phyloP scores from a whole-genome alignment of 92 coral and sea anemone species.

The Virgularia gustaviana region DNA sequence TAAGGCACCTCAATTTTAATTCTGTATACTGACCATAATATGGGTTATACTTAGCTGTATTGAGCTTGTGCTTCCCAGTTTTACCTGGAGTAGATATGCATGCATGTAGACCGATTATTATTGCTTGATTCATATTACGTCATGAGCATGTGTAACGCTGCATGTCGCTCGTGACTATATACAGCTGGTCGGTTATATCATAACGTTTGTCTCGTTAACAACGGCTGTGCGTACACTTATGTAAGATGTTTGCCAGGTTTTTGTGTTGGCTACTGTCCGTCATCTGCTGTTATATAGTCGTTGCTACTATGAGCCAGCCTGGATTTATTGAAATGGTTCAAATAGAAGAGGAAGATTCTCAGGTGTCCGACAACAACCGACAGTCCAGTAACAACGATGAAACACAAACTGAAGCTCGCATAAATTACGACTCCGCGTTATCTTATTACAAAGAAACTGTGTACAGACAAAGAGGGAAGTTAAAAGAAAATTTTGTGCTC shows the following conservation, averaged over 20 bases:
- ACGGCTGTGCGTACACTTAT: no score
- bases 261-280: conserved; percentile 10
- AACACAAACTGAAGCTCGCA: background rate
- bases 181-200: no score
- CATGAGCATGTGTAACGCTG: no score
- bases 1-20: no score
- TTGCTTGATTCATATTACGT: no score
- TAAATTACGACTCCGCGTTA: conserved; percentile 23
- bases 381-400: background rate
- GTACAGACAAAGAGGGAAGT: conserved; percentile 24
- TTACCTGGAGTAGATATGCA: no score
- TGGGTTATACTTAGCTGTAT: no score
- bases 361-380: background rate
- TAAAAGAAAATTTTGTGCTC: conserved; percentile 2
- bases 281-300: background rate
- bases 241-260: conserved; percentile 6
- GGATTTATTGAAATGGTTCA: conserved; percentile 4
- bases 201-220: no score
- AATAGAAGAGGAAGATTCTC: background rate
- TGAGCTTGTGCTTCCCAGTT: no score
- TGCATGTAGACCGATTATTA: no score
- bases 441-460: conserved; percentile 10
- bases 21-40: no score
- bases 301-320: background rate
- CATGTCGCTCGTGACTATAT: no score